phyloP scores from a whole-genome alignment of 1,140 invertebrate species.

The Hyposmocoma kahamanoa region DNA sequence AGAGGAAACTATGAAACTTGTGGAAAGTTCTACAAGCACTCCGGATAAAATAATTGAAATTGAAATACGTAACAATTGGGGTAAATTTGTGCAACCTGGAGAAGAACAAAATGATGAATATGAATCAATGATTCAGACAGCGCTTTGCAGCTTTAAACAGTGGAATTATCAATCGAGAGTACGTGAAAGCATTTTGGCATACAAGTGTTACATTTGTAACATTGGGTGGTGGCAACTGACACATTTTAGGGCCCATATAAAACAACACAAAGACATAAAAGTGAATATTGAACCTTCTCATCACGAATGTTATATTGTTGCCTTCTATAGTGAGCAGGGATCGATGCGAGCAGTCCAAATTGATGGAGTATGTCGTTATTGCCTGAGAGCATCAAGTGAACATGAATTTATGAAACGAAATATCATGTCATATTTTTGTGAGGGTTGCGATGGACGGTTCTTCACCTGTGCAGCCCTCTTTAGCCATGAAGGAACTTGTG shows the following conservation, averaged over 20 bases:
- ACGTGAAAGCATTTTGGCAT: not conserved
- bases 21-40: no score
- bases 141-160: no score
- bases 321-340: not conserved
- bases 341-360: not conserved
- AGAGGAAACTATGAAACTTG: no score
- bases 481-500: not conserved
- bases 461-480: not conserved
- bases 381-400: not conserved
- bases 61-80: not conserved
- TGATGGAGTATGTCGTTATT: constrained; percentile 6
- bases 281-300: not conserved
- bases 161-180: not conserved
- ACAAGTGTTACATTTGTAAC: constrained; percentile 8
- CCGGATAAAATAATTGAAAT: not conserved
- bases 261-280: not conserved
- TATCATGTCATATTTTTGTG: not conserved
- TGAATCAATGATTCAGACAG: no score
- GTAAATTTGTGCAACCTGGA: not conserved
- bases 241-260: not conserved
- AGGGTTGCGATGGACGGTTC: not conserved
- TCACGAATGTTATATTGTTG: constrained; percentile 4
- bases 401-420: not conserved
- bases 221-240: constrained; percentile 2
- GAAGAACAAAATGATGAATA: no score